Evolutionary conservation across 2,113 vertebrate species (phyloP).

Genomic region (Etheostoma spectabile): DNA sequence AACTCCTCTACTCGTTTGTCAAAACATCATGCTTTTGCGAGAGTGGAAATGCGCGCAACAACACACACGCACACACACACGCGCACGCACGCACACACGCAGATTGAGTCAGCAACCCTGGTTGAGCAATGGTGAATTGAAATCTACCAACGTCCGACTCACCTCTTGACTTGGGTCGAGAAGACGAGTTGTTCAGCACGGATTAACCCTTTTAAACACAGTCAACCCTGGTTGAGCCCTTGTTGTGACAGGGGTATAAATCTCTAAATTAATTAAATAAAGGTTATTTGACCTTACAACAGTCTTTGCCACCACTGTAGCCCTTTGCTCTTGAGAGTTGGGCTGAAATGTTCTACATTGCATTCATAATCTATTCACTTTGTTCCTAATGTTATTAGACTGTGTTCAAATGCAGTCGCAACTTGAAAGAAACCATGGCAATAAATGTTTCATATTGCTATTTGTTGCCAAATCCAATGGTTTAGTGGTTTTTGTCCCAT

Average conservation of each 20-base stretch:
- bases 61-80: too few species aligned
- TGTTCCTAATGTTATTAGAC: not conserved
- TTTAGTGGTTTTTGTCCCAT: not conserved
- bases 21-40: not conserved
- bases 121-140: too few species aligned
- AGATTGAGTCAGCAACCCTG: too few species aligned
- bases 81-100: too few species aligned
- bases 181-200: too few species aligned
- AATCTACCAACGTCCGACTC: too few species aligned
- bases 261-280: not conserved
- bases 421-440: not conserved
- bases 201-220: too few species aligned
- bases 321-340: not conserved
- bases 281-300: not conserved
- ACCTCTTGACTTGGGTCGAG: too few species aligned
- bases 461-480: not conserved
- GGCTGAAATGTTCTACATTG: not conserved
- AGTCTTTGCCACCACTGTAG: not conserved
- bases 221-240: too few species aligned
- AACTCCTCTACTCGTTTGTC: constrained; percentile 10
- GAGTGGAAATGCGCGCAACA: too few species aligned
- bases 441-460: not conserved
- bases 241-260: too few species aligned
- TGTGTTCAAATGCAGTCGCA: not conserved
- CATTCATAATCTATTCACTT: not conserved